Evolutionary conservation across 2,113 vertebrate genomes (phyloP).

Genomic region (Aleadryas rufinucha): DNA sequence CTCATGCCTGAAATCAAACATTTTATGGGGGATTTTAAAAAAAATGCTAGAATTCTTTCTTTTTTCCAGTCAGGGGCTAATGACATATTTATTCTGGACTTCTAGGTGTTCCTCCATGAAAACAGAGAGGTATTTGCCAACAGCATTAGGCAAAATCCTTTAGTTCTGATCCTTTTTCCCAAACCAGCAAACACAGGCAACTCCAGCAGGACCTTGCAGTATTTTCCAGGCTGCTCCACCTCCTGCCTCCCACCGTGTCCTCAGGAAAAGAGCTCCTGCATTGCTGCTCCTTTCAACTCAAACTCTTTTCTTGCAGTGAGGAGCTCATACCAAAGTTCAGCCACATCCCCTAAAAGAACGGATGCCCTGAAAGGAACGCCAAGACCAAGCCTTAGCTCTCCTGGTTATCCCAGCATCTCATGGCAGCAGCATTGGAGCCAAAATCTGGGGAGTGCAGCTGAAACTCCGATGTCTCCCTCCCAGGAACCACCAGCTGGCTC

Average conservation of each 20-base stretch:
- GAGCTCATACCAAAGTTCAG: neutral
- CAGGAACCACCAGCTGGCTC: neutral
- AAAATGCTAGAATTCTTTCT: neutral
- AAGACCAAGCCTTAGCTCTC: neutral
- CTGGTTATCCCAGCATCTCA: neutral
- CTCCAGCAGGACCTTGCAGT: neutral
- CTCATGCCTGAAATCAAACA: neutral
- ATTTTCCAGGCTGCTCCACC: neutral
- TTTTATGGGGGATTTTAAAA: neutral
- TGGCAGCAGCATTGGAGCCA: neutral
- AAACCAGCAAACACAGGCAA: neutral
- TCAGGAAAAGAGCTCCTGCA: neutral
- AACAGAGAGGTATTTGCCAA: neutral
- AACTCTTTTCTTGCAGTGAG: neutral
- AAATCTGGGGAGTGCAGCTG: neutral
- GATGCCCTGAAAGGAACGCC: neutral
- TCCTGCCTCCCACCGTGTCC: neutral
- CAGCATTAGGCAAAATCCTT: neutral
- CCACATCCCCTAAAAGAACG: neutral
- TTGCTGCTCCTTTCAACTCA: neutral
- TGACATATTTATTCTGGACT: neutral
- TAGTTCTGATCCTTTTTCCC: neutral
- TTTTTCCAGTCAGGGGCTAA: neutral
- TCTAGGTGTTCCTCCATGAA: neutral
- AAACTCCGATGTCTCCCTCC: neutral